phyloP scores from a whole-genome alignment of 1,140 invertebrate species.

The Drosophila chauvacae region DNA sequence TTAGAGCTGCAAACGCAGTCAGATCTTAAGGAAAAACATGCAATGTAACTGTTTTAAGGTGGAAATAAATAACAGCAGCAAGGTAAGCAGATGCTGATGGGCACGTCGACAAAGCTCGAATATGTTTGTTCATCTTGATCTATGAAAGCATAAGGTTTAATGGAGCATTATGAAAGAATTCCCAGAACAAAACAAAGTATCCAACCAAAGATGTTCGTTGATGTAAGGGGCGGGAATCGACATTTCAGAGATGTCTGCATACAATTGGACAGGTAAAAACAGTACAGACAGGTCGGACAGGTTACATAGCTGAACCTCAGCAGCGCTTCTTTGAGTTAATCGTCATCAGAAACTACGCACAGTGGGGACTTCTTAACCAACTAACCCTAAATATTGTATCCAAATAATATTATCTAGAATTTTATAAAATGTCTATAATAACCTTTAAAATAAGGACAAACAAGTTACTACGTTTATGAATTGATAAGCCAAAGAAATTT shows the following conservation, averaged over 20 bases:
- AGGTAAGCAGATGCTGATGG: neutral
- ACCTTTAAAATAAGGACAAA: no score
- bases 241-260: conserved; percentile 1
- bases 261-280: conserved; percentile 9
- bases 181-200: conserved; percentile 7
- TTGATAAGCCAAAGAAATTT: no score
- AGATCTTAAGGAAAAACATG: neutral
- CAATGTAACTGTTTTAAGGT: neutral
- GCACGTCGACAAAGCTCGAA: conserved; percentile 3
- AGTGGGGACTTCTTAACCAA: neutral
- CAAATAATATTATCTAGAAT: neutral
- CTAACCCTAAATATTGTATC: neutral
- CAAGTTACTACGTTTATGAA: no score
- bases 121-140: conserved; percentile 14
- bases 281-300: neutral
- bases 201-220: neutral
- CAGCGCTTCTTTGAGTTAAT: neutral
- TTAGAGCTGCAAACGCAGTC: neutral
- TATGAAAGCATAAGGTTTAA: conserved; percentile 13
- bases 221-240: conserved; percentile 2
- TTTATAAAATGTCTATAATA: no score
- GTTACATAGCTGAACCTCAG: conserved; percentile 5
- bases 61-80: conserved; percentile 9
- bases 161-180: conserved; percentile 12
- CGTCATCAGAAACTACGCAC: neutral